A percentile compares a stretch with the other conserved stretches of the same genome.
Conservation (phyloP, 2,888 invertebrate genomes). For the Anaspis maculata region DNA sequence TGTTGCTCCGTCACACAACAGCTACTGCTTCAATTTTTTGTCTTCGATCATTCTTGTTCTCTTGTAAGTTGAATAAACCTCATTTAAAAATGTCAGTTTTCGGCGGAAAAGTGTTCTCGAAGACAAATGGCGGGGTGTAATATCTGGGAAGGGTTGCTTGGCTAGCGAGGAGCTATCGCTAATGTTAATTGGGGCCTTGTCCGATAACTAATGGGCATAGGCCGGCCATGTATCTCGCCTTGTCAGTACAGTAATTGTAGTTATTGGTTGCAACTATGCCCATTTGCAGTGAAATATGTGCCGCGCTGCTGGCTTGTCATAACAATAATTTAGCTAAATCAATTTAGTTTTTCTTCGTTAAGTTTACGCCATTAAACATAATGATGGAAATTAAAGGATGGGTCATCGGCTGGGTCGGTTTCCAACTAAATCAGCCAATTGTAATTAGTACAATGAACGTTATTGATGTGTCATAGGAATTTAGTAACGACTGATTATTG, state of each 20-base stretch:
- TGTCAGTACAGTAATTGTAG: slow-evolving; percentile 41
- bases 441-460: slow-evolving; percentile 39
- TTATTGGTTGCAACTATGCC: slow-evolving; percentile 42
- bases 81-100: not conserved
- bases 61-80: not conserved
- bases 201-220: slow-evolving; percentile 36
- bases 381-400: slow-evolving; percentile 41
- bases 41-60: slow-evolving; percentile 3
- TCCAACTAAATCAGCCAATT: slow-evolving; percentile 40
- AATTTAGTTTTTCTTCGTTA: slow-evolving; percentile 37
- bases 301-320: slow-evolving; percentile 34
- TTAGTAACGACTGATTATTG: slow-evolving; percentile 32
- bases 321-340: slow-evolving; percentile 43
- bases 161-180: slow-evolving; percentile 14
- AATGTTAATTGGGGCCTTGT: slow-evolving; percentile 34
- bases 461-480: slow-evolving; percentile 40
- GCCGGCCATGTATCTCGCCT: slow-evolving; percentile 38
- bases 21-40: too few species aligned
- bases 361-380: slow-evolving; percentile 40
- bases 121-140: slow-evolving; percentile 13
- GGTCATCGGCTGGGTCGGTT: slow-evolving; percentile 33
- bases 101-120: slow-evolving; percentile 5
- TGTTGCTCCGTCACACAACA: too few species aligned
- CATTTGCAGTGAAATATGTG: slow-evolving; percentile 40
- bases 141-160: not conserved